phyloP scores from a whole-genome alignment of 2,797 vertebrate species.

The Choloepus didactylus region DNA sequence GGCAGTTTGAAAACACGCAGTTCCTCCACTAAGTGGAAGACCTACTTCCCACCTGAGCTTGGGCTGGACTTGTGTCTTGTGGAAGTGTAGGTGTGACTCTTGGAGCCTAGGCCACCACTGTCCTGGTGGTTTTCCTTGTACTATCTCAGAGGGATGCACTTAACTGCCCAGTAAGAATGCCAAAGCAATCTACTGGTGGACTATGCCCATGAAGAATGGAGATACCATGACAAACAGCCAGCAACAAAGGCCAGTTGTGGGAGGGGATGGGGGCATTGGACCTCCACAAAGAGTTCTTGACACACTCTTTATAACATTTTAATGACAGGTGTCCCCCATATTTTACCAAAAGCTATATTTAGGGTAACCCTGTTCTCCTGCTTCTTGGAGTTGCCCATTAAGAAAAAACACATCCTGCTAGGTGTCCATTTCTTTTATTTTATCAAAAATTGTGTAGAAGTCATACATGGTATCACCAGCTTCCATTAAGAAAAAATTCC shows the following conservation, averaged over 20 bases:
- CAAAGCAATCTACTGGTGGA: not conserved
- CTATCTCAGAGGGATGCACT: not conserved
- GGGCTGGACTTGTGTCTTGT: not conserved
- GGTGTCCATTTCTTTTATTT: conserved; percentile 96
- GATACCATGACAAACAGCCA: no score
- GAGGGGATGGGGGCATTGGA: not conserved
- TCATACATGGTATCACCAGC: conserved; percentile 99
- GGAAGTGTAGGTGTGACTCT: not conserved
- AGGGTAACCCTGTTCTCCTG: conserved; percentile 95
- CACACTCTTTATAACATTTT: not conserved
- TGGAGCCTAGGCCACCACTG: not conserved
- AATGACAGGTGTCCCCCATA: not conserved
- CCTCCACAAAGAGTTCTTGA: rapidly evolving
- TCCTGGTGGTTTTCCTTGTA: not conserved
- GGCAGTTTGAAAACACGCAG: not conserved
- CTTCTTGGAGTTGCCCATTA: conserved; percentile 96
- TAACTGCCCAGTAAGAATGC: not conserved
- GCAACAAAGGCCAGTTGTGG: no score
- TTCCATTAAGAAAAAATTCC: conserved; percentile 98
- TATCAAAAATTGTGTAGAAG: conserved; percentile 99
- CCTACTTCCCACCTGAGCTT: not conserved
- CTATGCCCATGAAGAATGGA: not conserved
- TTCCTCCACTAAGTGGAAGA: not conserved
- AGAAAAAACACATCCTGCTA: conserved; percentile 98
- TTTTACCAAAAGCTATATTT: conserved; percentile 95